Evolutionary conservation across 53 echinoderm and acorn worm species (phyloP).

Genomic region (Apostichopus leukothele): DNA sequence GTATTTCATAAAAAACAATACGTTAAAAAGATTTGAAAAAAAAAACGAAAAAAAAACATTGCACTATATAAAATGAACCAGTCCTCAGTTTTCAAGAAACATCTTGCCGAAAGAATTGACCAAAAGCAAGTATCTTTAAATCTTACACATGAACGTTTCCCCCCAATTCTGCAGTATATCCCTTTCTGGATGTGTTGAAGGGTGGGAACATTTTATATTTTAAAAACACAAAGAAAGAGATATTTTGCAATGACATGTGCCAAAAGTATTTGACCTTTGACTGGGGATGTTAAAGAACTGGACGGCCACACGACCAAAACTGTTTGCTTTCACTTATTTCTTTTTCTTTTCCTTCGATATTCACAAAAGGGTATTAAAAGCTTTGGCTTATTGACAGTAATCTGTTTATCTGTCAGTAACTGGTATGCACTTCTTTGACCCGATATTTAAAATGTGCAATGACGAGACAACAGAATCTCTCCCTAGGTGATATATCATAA

Average conservation of each 20-base stretch:
- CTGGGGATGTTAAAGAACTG: background rate
- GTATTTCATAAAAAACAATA: background rate
- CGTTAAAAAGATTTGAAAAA: too few species aligned
- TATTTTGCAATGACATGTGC: slow-evolving; percentile 17
- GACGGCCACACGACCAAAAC: slow-evolving; percentile 4
- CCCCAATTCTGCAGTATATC: background rate
- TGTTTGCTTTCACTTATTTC: slow-evolving; percentile 4
- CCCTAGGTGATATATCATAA: slow-evolving; percentile 35
- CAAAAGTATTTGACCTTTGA: slow-evolving; percentile 29
- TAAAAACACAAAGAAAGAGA: background rate
- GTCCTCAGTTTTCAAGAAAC: background rate
- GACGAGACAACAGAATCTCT: background rate
- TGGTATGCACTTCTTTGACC: slow-evolving; percentile 4
- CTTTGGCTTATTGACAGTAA: slow-evolving; percentile 15
- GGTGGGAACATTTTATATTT: background rate
- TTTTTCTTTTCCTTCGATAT: background rate
- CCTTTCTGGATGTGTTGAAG: background rate
- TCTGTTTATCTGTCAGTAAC: background rate
- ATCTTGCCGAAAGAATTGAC: slow-evolving; percentile 9
- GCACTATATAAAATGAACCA: background rate
- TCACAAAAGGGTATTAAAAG: slow-evolving; percentile 15
- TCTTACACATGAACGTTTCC: background rate
- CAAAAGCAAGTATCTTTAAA: background rate
- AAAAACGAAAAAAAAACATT: background rate
- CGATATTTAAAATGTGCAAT: slow-evolving; percentile 36